phyloP scores from a whole-genome alignment of 1,140 invertebrate species.

The Neomicropteryx cornuta region DNA sequence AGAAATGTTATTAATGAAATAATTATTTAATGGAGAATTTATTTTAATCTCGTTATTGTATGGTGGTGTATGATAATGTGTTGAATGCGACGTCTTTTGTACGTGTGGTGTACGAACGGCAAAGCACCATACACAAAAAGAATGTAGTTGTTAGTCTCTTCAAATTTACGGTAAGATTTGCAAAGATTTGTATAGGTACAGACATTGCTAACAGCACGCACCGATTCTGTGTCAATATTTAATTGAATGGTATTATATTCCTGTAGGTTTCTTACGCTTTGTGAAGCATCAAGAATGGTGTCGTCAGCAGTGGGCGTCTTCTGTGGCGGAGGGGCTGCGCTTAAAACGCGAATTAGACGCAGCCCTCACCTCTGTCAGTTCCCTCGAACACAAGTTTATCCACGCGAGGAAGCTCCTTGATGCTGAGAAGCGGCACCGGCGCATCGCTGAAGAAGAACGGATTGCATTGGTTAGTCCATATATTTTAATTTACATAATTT shows the following conservation, averaged over 20 bases:
- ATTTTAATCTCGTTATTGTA: too few relatives aligned
- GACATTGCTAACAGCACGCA: too few relatives aligned
- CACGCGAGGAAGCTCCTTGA: constrained; percentile 68
- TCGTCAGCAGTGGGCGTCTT: constrained; percentile 51
- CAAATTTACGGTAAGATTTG: background rate
- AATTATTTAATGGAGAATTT: too few relatives aligned
- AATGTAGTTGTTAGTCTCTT: background rate
- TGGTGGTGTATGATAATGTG: too few relatives aligned
- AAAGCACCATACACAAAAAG: constrained; percentile 1
- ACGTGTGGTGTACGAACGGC: too few relatives aligned
- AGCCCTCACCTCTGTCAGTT: constrained; percentile 49
- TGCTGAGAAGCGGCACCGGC: constrained; percentile 58
- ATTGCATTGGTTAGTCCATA: constrained; percentile 47
- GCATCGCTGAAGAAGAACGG: constrained; percentile 48
- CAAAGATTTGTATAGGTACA: too few relatives aligned
- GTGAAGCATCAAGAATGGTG: constrained; percentile 59
- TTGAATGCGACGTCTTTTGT: too few relatives aligned
- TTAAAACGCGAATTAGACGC: constrained; percentile 54
- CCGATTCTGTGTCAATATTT: too few relatives aligned
- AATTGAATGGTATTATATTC: constrained; percentile 1
- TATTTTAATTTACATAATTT: too few relatives aligned
- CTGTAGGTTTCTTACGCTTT: constrained; percentile 59
- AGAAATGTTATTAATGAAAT: too few relatives aligned
- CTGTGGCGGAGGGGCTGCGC: constrained; percentile 53
- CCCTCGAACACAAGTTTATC: constrained; percentile 63